Conservation (phyloP, 1,140 invertebrate species). For the Euura lappo region DNA sequence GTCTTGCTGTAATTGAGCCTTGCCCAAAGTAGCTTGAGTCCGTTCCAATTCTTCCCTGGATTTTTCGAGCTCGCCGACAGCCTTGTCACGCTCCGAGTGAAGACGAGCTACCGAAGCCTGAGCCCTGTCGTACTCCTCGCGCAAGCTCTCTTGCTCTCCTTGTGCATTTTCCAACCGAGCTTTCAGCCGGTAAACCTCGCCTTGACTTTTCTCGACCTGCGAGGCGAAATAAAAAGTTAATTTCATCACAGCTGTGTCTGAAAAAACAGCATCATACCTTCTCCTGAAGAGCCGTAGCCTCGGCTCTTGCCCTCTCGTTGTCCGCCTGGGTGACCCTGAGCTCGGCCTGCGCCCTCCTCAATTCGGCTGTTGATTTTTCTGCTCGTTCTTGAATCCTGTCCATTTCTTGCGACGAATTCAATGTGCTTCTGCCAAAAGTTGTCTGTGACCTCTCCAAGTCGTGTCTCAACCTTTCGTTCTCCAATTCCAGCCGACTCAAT, state of each 20-base stretch:
- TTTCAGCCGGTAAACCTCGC: constrained; percentile 92
- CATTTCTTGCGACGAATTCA: constrained; percentile 77
- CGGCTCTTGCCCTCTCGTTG: constrained; percentile 82
- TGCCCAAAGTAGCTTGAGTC: constrained; percentile 85
- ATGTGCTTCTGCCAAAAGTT: constrained; percentile 77
- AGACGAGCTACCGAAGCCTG: constrained; percentile 77
- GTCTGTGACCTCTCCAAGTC: constrained; percentile 85
- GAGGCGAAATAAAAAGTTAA: constrained; percentile 3
- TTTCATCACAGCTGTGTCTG: neutral
- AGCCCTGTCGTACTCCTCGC: constrained; percentile 87
- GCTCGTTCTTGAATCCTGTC: constrained; percentile 86
- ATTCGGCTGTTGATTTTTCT: constrained; percentile 82
- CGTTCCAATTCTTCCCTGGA: constrained; percentile 89
- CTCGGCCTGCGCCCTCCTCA: constrained; percentile 86
- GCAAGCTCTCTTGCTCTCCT: constrained; percentile 89
- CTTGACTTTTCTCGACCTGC: constrained; percentile 85
- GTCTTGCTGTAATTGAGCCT: constrained; percentile 88
- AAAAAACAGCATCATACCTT: constrained; percentile 61
- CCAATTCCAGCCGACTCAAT: constrained; percentile 83
- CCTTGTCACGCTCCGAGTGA: constrained; percentile 87
- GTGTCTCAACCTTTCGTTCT: constrained; percentile 86
- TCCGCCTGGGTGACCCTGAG: constrained; percentile 84
- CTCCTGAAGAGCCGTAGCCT: constrained; percentile 86
- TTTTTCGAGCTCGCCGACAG: constrained; percentile 85
- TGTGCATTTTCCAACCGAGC: constrained; percentile 93